Evolutionary conservation across 2,888 invertebrate genomes (phyloP).

Genomic region (Galerucella calmariensis): DNA sequence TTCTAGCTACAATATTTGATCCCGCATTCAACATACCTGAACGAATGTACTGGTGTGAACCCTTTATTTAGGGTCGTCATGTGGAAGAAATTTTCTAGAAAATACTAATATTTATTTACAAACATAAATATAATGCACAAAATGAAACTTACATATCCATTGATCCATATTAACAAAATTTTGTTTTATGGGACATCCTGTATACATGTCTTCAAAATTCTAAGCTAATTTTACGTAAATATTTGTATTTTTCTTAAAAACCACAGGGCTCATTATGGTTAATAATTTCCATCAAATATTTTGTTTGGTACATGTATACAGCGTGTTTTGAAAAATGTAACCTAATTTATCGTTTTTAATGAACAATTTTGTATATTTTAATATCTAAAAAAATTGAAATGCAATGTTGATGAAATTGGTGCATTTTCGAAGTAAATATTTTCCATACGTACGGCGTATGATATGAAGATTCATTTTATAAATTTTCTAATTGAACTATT

Average conservation of each 20-base stretch:
- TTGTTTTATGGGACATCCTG: too few species aligned
- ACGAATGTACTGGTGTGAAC: conserved; percentile 61
- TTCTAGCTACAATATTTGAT: conserved; percentile 63
- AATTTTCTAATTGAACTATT: conserved; percentile 45
- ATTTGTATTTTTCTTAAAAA: too few species aligned
- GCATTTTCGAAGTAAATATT: background rate
- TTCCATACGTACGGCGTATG: background rate
- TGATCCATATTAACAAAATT: too few species aligned
- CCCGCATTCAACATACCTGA: conserved; percentile 65
- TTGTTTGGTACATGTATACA: too few species aligned
- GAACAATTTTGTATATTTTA: too few species aligned
- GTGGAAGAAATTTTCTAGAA: conserved; percentile 57
- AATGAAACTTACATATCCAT: conserved; percentile 25
- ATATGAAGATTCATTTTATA: conserved; percentile 33
- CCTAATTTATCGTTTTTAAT: too few species aligned
- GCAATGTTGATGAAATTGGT: background rate
- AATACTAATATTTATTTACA: conserved; percentile 46
- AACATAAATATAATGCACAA: conserved; percentile 37
- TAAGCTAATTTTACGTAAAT: too few species aligned
- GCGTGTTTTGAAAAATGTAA: too few species aligned
- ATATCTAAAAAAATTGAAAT: too few species aligned
- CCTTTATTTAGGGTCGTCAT: conserved; percentile 38
- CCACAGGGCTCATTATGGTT: too few species aligned
- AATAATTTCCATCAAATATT: too few species aligned
- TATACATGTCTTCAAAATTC: too few species aligned